Percentiles rank a stretch among this genome's conserved stretches.
Conservation (phyloP, 2,888 invertebrate species). For the Drosophila merina region DNA sequence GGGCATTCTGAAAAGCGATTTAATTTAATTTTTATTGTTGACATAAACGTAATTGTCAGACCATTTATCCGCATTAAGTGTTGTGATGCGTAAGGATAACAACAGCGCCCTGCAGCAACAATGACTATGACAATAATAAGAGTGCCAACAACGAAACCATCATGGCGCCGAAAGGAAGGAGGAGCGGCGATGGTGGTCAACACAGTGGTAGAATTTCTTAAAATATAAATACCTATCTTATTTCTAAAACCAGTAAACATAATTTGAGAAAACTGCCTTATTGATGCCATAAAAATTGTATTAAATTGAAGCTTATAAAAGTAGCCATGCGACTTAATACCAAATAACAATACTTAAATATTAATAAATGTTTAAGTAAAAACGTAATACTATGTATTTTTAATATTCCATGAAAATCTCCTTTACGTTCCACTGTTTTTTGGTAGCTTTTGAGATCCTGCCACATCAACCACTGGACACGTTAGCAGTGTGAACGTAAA, state of each 20-base stretch:
- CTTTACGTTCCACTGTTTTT: slow-evolving; percentile 6
- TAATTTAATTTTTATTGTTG: slow-evolving; percentile 78
- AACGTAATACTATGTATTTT: background rate
- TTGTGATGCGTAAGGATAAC: slow-evolving; percentile 76
- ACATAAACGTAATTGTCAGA: slow-evolving; percentile 82
- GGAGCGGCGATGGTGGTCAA: background rate
- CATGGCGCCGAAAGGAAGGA: slow-evolving; percentile 53
- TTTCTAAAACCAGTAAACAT: too few relatives aligned
- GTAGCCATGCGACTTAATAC: too few relatives aligned
- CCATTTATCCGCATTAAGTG: slow-evolving; percentile 83
- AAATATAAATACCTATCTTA: too few relatives aligned
- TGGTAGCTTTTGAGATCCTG: background rate
- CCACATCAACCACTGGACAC: slow-evolving; percentile 45
- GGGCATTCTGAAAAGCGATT: slow-evolving; percentile 73
- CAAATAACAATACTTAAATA: too few relatives aligned
- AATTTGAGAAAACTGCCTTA: too few relatives aligned
- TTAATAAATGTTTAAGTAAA: too few relatives aligned
- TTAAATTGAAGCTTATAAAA: too few relatives aligned
- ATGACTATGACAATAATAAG: slow-evolving; percentile 46
- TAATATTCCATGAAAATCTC: background rate
- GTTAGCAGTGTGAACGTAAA: slow-evolving; percentile 54
- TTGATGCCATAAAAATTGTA: too few relatives aligned
- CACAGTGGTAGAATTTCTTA: slow-evolving; percentile 44
- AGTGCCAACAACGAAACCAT: slow-evolving; percentile 64
- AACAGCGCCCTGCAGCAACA: slow-evolving; percentile 50